These are phyloP conservation scores for Agriopis aurantiaria DNA, from an alignment of 2,888 invertebrate species.

Conservation along the genomic window DNA sequence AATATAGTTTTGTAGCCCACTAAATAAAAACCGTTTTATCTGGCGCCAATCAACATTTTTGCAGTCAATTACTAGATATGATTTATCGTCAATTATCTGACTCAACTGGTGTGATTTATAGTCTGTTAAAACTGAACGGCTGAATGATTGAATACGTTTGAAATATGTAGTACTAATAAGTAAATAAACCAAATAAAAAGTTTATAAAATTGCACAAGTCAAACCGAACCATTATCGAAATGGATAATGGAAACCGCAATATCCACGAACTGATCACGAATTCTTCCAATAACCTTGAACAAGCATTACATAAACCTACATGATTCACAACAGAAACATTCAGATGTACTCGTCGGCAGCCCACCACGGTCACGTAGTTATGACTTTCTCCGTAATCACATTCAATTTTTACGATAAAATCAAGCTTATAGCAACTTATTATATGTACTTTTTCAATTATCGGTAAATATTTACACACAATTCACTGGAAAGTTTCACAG, in stretches of 20 bases:
- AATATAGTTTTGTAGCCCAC: neutral
- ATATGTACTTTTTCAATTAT: neutral
- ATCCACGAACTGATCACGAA: constrained; percentile 49
- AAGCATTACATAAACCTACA: constrained; percentile 38
- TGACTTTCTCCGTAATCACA: constrained; percentile 37
- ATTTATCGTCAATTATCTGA: neutral
- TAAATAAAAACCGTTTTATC: neutral
- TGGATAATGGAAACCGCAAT: neutral
- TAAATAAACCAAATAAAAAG: no score
- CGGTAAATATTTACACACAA: neutral
- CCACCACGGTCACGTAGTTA: constrained; percentile 24
- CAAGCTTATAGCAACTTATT: constrained; percentile 8
- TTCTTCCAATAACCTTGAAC: constrained; percentile 60
- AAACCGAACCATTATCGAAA: neutral
- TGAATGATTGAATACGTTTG: neutral
- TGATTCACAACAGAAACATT: constrained; percentile 52
- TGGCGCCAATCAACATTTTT: neutral
- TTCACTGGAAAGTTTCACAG: neutral
- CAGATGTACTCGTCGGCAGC: constrained; percentile 46
- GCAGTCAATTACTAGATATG: neutral
- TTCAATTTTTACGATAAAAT: constrained; percentile 24
- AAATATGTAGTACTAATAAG: neutral
- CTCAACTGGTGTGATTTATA: neutral
- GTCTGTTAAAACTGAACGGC: neutral
- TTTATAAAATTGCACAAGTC: no score